Conservation (phyloP, 2,888 invertebrate species). For the Meliscaeva auricollis region DNA sequence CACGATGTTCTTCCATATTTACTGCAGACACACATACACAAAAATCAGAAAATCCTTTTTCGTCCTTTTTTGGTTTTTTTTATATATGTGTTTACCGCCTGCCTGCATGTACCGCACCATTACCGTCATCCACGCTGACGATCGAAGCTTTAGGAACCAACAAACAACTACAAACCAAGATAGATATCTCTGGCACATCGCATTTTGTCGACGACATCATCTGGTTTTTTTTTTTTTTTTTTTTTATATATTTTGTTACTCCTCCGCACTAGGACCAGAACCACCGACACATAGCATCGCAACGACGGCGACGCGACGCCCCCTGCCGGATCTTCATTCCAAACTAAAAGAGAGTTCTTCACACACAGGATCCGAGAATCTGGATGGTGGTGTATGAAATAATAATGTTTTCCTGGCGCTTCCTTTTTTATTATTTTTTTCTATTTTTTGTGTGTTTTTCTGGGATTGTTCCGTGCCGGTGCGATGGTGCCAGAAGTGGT, state of each 20-base stretch:
- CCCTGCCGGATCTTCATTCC: slow-evolving; percentile 45
- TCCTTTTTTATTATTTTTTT: slow-evolving; percentile 19
- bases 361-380: slow-evolving; percentile 42
- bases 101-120: slow-evolving; percentile 1
- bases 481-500: slow-evolving; percentile 40
- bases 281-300: slow-evolving; percentile 21
- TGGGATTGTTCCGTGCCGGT: slow-evolving; percentile 17
- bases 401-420: slow-evolving; percentile 72
- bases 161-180: slow-evolving; percentile 56
- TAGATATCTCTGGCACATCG: slow-evolving; percentile 67
- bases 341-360: slow-evolving; percentile 22
- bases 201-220: slow-evolving; percentile 71
- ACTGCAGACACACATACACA: slow-evolving; percentile 30
- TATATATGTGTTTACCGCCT: not conserved
- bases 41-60: slow-evolving; percentile 38
- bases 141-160: slow-evolving; percentile 49
- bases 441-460: slow-evolving; percentile 40
- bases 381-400: slow-evolving; percentile 66
- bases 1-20: slow-evolving; percentile 19
- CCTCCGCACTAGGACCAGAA: slow-evolving; percentile 18
- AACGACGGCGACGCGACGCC: slow-evolving; percentile 2
- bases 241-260: not conserved
- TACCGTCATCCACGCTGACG: slow-evolving; percentile 22
- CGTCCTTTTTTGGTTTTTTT: slow-evolving; percentile 10
- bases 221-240: slow-evolving; percentile 22